Percentiles rank a stretch among this genome's conserved stretches.
These are phyloP conservation scores for Myathropa florea DNA, from an alignment of 2,888 invertebrate species.

Conservation along the genomic window DNA sequence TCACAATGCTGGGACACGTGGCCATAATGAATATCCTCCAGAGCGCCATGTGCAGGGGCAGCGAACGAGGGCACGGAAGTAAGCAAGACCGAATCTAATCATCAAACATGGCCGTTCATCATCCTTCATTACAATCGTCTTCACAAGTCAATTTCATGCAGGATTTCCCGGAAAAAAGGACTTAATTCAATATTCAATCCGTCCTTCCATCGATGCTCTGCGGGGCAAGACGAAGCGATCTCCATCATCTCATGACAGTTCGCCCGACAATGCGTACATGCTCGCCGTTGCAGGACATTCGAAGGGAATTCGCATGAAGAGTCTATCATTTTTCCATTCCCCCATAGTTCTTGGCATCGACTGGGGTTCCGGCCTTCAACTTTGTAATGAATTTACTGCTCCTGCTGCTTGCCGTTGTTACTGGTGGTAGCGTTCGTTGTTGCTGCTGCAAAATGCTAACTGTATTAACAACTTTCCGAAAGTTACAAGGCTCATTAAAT, in stretches of 20 bases:
- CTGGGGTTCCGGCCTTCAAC: background rate
- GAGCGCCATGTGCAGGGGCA: too few relatives aligned
- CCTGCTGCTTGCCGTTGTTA: background rate
- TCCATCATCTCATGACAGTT: background rate
- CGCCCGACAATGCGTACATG: background rate
- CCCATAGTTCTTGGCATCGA: background rate
- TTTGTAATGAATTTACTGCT: constrained; percentile 43
- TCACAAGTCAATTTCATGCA: constrained; percentile 24
- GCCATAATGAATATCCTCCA: background rate
- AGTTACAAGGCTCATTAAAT: constrained; percentile 59
- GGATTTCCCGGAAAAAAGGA: background rate
- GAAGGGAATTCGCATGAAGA: background rate
- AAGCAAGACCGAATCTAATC: background rate
- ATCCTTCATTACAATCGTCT: background rate
- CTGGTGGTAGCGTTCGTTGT: background rate
- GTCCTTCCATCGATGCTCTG: background rate
- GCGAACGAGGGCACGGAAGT: background rate
- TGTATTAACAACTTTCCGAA: constrained; percentile 52
- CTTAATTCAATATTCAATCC: constrained; percentile 41
- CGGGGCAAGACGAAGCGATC: background rate
- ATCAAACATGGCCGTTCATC: constrained; percentile 8
- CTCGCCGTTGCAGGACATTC: background rate
- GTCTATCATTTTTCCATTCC: background rate
- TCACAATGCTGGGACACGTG: background rate
- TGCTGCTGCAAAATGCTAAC: constrained; percentile 32